Base-by-base conservation (phyloP, 1,140 invertebrate species). In the Drosophila ercepeae region DNA sequence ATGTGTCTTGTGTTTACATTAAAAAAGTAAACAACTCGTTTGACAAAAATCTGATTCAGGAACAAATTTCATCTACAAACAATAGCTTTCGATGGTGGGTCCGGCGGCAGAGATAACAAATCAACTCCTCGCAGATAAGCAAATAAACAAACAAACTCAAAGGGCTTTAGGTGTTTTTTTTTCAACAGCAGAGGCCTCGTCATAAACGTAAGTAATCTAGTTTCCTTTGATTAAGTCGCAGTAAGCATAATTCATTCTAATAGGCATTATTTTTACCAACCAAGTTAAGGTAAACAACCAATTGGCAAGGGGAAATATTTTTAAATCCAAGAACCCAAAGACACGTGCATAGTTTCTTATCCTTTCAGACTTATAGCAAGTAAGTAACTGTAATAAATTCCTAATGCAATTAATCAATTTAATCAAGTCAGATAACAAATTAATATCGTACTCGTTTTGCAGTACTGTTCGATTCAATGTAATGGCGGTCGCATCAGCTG, bases 401-500 rank as follows among this genome's bases (percentile, higher is more conserved):
- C 11, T 32, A 32, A 39, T 39, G 36, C 36, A 39, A 39, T 14
- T 39, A 39, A 16, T 13, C 36, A 39, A 39, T 14, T 39, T 39
- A 39, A 39, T 16, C 36, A 39, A 39, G 16, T 39, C 36, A 6
- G 25, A 32, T 42, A n/a, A 29, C 32, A 65, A 65, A 65, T 46
- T 51, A 51, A 54, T 44, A 19, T n/a, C 11, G 36, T 1, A n/a
- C 9, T 42, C 45, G 60, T 25, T 55, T 42, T 27, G 25, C 59
- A 67, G 58, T 49, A 41, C 58, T 54, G 34, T 36, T 44, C 21
- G 39, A 36, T 45, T 25, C 27, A 7, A 36, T 53, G 67, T 21
- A 68, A 67, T 67, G 61, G 61, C 61, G 39, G 64, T 19, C 46
- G 63, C 57, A 53, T 68, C 64, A 68, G 64, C 64, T 67, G 64